These are phyloP conservation scores for Laticauda colubrina DNA, from an alignment of 2,113 vertebrate genomes.

Conservation along the genomic window DNA sequence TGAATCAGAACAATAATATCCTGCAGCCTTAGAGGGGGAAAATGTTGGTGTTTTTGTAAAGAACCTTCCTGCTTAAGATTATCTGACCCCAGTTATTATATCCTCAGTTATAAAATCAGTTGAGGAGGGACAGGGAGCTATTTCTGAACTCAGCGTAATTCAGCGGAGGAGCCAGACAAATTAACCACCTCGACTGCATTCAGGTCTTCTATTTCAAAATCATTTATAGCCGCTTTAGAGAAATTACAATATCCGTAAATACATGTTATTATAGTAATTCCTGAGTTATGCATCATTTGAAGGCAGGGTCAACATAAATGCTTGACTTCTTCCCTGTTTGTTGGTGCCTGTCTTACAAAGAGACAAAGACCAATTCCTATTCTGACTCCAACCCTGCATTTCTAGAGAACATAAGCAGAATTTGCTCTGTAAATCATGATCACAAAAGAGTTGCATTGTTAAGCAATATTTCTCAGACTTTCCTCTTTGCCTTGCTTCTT, in stretches of 20 bases:
- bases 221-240: not conserved
- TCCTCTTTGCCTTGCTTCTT: not conserved
- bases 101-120: not conserved
- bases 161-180: not conserved
- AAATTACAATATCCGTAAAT: not conserved
- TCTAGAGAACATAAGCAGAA: not conserved
- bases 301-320: not conserved
- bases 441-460: not conserved
- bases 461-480: not conserved
- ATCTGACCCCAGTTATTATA: not conserved
- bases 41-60: not conserved
- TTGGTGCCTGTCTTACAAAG: not conserved
- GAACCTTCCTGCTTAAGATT: not conserved
- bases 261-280: not conserved
- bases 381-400: not conserved
- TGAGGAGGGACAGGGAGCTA: not conserved
- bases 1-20: slow-evolving; percentile 9
- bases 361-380: not conserved
- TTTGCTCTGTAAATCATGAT: not conserved
- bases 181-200: not conserved
- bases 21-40: not conserved
- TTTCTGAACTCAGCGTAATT: not conserved
- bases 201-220: not conserved
- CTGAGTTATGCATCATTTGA: not conserved
- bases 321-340: not conserved